Percentiles rank a stretch among this genome's conserved stretches.
Conservation (phyloP, 2,888 invertebrate genomes). For the Apoderus coryli region DNA sequence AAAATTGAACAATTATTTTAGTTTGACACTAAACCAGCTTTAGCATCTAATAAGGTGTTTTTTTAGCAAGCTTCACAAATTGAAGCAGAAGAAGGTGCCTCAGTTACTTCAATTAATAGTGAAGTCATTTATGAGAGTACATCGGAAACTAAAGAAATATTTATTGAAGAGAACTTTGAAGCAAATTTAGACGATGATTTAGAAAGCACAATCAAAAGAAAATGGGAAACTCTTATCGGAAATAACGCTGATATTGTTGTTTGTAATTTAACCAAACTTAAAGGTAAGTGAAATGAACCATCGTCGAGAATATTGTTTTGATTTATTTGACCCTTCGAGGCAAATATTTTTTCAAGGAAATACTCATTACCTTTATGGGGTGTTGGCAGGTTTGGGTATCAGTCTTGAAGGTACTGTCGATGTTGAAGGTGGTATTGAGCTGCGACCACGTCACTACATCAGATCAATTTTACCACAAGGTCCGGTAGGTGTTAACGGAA, state of each 20-base stretch:
- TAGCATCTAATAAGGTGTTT: not conserved
- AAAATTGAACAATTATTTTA: too few species aligned
- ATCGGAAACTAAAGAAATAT: constrained; percentile 30
- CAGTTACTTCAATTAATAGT: constrained; percentile 69
- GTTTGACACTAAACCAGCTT: too few species aligned
- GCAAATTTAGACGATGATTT: constrained; percentile 33
- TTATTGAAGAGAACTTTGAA: constrained; percentile 33
- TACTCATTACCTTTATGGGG: too few species aligned
- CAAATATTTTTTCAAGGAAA: too few species aligned
- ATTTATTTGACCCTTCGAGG: too few species aligned
- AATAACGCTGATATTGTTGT: constrained; percentile 74
- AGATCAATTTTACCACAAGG: constrained; percentile 92
- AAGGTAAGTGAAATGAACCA: too few species aligned
- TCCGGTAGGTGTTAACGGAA: constrained; percentile 85
- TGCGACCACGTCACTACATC: constrained; percentile 97
- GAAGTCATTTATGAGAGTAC: constrained; percentile 43
- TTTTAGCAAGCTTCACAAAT: constrained; percentile 35
- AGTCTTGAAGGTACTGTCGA: constrained; percentile 98
- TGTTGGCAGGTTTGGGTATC: constrained; percentile 67
- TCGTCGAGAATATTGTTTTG: too few species aligned
- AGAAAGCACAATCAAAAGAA: constrained; percentile 56
- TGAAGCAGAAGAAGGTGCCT: constrained; percentile 67
- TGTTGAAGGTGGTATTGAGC: constrained; percentile 81
- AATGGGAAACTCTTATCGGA: constrained; percentile 70
- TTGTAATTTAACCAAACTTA: constrained; percentile 83